Conservation (phyloP, 92 coral and sea anemone genomes). For the Heliopora coerulea region DNA sequence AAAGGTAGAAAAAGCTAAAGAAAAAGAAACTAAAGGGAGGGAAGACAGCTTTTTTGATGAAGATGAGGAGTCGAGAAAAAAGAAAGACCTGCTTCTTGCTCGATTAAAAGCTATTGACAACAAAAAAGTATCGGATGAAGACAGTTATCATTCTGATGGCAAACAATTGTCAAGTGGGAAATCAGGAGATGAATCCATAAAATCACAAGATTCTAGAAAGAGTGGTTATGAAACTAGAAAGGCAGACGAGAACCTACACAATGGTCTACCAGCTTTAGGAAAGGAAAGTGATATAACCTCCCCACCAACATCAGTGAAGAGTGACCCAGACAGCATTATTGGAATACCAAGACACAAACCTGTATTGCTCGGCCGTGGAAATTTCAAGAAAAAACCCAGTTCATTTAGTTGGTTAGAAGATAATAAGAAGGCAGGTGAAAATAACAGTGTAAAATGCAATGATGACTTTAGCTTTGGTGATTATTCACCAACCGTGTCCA, state of each 20-base stretch:
- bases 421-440: conserved; percentile 42
- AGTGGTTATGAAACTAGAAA: conserved; percentile 81
- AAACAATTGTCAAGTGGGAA: conserved; percentile 44
- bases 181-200: conserved; percentile 56
- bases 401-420: conserved; percentile 49
- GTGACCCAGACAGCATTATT: conserved; percentile 28
- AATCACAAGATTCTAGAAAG: conserved; percentile 48
- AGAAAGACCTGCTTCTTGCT: conserved; percentile 84
- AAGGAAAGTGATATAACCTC: conserved; percentile 2
- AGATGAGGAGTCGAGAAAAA: conserved; percentile 71
- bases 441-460: conserved; percentile 47
- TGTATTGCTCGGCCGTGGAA: conserved; percentile 27
- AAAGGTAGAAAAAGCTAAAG: conserved; percentile 53
- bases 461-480: conserved; percentile 77
- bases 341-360: conserved; percentile 24
- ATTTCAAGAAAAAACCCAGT: conserved; percentile 7
- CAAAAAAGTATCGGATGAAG: conserved; percentile 52
- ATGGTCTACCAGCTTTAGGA: conserved; percentile 89
- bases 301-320: conserved; percentile 26
- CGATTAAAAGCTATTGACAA: conserved; percentile 51
- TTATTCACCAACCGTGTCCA: conserved; percentile 62
- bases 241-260: conserved; percentile 85
- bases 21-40: conserved; percentile 49
- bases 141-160: conserved; percentile 37
- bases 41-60: conserved; percentile 63